A percentile compares a stretch with the other conserved stretches of the same genome.
Evolutionary conservation across 2,888 invertebrate species (phyloP).

Genomic region (Helleia helle): DNA sequence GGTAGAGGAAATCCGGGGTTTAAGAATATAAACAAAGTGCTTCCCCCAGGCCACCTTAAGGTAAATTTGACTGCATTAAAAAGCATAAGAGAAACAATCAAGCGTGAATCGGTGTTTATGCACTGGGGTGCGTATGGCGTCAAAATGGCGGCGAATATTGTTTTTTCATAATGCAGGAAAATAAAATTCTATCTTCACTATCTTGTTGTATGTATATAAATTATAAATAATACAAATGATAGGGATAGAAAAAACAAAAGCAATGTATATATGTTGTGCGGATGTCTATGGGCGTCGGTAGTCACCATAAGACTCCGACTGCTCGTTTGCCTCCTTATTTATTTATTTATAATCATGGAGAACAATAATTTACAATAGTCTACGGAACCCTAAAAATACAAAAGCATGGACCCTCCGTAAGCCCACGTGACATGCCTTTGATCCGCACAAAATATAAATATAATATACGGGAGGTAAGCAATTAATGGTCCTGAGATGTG

Average conservation of each 20-base stretch:
- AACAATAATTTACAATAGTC: no score
- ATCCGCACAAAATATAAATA: conserved; percentile 34
- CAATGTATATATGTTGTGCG: no score
- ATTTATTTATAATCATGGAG: no score
- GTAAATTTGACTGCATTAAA: conserved; percentile 5
- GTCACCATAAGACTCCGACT: no score
- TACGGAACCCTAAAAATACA: conserved; percentile 25
- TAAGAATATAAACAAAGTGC: conserved; percentile 1
- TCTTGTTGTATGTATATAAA: no score
- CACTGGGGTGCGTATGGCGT: not conserved
- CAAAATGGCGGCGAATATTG: not conserved
- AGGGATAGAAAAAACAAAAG: no score
- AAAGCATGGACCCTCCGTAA: conserved; percentile 26
- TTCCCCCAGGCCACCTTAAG: conserved; percentile 6
- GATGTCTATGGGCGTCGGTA: no score
- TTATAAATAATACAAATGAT: no score
- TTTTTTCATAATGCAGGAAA: not conserved
- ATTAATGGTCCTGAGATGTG: conserved; percentile 32
- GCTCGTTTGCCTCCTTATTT: no score
- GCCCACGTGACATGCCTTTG: conserved; percentile 47
- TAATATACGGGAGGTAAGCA: conserved; percentile 33
- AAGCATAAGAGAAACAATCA: conserved; percentile 1
- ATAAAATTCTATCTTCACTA: conserved; percentile 1
- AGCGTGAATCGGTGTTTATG: not conserved
- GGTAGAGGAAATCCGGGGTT: not conserved